Percentiles rank a stretch among this genome's conserved stretches.
phyloP scores from a whole-genome alignment of 2,113 vertebrate genomes.

The Crotalus horridus region DNA sequence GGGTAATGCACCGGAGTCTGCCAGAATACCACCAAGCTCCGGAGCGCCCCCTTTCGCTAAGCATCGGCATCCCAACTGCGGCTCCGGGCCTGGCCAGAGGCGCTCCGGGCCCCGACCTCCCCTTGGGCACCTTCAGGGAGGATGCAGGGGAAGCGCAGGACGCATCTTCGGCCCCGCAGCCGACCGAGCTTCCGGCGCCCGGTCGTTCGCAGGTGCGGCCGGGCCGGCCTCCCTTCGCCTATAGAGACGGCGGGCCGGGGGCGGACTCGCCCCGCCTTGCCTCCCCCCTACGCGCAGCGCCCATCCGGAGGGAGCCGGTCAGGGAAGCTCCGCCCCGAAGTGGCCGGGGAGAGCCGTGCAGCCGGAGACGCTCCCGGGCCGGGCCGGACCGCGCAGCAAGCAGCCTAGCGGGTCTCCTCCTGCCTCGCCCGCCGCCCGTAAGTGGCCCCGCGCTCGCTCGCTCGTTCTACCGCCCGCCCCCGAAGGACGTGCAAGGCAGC shows the following conservation, averaged over 20 bases:
- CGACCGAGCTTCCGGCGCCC: too few species aligned
- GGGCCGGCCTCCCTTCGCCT: too few species aligned
- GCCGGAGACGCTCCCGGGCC: not conserved
- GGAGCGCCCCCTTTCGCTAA: not conserved
- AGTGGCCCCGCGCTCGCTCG: not conserved
- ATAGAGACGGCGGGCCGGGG: not conserved
- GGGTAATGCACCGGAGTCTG: not conserved
- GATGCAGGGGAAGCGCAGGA: too few species aligned
- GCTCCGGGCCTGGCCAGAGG: too few species aligned
- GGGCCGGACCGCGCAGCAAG: not conserved
- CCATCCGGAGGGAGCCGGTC: not conserved
- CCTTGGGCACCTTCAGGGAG: not conserved
- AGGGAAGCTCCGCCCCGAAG: not conserved
- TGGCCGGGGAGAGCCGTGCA: not conserved
- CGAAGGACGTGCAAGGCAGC: not conserved
- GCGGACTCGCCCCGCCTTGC: not conserved
- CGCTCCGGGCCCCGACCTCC: not conserved
- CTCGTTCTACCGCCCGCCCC: too few species aligned
- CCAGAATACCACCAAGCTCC: not conserved
- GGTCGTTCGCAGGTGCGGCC: too few species aligned
- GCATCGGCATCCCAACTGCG: not conserved
- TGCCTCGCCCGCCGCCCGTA: not conserved
- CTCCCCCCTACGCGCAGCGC: too few species aligned
- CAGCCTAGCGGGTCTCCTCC: not conserved
- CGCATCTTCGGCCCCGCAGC: too few species aligned